A percentile compares a stretch with the other conserved stretches of the same genome.
Evolutionary conservation across 2,797 vertebrate species (phyloP).

Genomic region (Sarcophilus harrisii): DNA sequence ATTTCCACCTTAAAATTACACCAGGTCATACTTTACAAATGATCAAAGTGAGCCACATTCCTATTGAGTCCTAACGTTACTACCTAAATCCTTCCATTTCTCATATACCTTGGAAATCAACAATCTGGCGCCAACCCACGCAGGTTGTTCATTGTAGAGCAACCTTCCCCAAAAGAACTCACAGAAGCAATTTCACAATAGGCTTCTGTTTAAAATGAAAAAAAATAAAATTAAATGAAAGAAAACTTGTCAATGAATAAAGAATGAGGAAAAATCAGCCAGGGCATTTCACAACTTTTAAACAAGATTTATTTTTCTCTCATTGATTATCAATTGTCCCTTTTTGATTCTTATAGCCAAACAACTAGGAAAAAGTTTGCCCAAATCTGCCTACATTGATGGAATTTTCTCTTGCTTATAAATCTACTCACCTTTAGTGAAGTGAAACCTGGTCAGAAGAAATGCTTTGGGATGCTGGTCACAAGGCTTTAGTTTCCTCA

Average conservation of each 20-base stretch:
- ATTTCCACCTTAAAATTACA: background rate
- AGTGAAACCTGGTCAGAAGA: background rate
- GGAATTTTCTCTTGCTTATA: background rate
- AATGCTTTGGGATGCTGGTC: background rate
- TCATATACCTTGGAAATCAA: background rate
- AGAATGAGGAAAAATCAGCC: background rate
- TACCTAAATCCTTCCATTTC: background rate
- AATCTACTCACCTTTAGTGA: background rate
- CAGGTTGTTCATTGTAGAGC: background rate
- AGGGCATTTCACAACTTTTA: background rate
- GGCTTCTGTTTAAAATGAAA: background rate
- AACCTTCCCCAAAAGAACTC: background rate
- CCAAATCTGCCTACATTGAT: background rate
- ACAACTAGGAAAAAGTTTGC: background rate
- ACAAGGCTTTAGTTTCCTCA: background rate
- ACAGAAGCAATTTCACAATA: background rate
- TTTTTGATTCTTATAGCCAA: background rate
- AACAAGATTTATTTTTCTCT: background rate
- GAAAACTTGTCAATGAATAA: background rate
- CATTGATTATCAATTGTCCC: background rate
- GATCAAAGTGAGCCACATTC: background rate
- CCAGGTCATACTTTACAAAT: background rate
- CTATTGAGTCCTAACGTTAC: background rate
- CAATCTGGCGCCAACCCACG: background rate
- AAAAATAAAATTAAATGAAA: background rate